Evolutionary conservation across 2,113 vertebrate genomes (phyloP).

Genomic region (Oreotrochilus melanogaster): DNA sequence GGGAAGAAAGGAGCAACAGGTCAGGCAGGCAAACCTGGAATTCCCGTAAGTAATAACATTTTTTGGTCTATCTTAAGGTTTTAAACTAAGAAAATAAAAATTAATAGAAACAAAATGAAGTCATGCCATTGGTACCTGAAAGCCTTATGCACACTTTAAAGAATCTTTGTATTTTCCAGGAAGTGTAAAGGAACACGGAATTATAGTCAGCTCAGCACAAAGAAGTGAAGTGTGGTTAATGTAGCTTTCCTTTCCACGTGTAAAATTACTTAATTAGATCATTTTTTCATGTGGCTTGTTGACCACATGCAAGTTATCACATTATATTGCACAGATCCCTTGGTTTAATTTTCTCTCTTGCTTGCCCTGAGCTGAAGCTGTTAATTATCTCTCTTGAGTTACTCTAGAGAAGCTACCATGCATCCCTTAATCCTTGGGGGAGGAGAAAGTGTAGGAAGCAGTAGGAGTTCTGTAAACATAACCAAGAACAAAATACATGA

Average conservation of each 20-base stretch:
- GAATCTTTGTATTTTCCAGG: not conserved
- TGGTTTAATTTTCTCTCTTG: not conserved
- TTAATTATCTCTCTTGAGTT: not conserved
- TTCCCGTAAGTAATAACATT: slow-evolving; percentile 83
- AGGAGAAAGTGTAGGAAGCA: slow-evolving; percentile 7
- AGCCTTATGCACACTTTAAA: not conserved
- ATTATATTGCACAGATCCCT: not conserved
- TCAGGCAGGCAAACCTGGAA: slow-evolving; percentile 83
- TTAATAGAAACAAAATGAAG: not conserved
- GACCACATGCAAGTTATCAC: not conserved
- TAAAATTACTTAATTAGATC: not conserved
- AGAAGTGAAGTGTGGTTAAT: not conserved
- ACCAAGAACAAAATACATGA: not conserved
- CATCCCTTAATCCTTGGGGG: not conserved
- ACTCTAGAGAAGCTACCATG: not conserved
- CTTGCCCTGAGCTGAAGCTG: not conserved
- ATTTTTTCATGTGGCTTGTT: not conserved
- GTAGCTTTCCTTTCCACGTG: not conserved
- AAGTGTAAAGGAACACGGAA: not conserved
- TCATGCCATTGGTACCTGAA: not conserved
- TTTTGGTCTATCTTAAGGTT: slow-evolving; percentile 6
- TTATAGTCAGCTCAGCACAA: not conserved
- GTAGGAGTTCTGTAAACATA: slow-evolving; percentile 34
- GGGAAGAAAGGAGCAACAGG: slow-evolving; percentile 90
- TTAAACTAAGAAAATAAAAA: slow-evolving; percentile 7